Conservation (phyloP, 2,888 invertebrate genomes). For the Panzeria rudis region DNA sequence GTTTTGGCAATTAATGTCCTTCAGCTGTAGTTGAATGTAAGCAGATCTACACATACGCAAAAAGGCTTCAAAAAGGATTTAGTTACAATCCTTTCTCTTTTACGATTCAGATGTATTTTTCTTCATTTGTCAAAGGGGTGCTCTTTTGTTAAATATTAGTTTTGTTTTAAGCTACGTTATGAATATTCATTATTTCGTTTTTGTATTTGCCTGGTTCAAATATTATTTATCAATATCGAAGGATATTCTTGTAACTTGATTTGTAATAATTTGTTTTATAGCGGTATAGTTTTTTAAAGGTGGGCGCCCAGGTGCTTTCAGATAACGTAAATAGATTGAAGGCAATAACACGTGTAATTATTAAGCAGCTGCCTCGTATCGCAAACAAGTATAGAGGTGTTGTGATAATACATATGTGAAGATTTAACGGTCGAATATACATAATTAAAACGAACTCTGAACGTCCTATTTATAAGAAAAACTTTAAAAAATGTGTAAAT, state of each 20-base stretch:
- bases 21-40: slow-evolving; percentile 18
- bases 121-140: slow-evolving; percentile 62
- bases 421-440: too few relatives aligned
- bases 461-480: too few relatives aligned
- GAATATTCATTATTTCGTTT: slow-evolving; percentile 66
- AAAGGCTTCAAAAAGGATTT: slow-evolving; percentile 70
- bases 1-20: slow-evolving; percentile 16
- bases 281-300: slow-evolving; percentile 38
- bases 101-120: background rate
- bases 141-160: slow-evolving; percentile 46
- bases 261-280: slow-evolving; percentile 62
- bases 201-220: slow-evolving; percentile 39
- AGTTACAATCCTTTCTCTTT: slow-evolving; percentile 74
- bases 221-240: slow-evolving; percentile 18
- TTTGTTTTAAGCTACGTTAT: slow-evolving; percentile 57
- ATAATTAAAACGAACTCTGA: too few relatives aligned
- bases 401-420: background rate
- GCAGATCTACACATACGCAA: background rate
- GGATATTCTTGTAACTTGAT: slow-evolving; percentile 55
- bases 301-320: slow-evolving; percentile 68
- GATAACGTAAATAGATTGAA: slow-evolving; percentile 34
- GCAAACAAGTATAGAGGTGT: slow-evolving; percentile 36
- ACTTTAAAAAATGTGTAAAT: too few relatives aligned
- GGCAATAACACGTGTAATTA: slow-evolving; percentile 62
- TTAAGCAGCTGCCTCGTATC: slow-evolving; percentile 53